These are phyloP conservation scores for Philaethria dido DNA, from an alignment of 2,888 invertebrate genomes.

Conservation along the genomic window DNA sequence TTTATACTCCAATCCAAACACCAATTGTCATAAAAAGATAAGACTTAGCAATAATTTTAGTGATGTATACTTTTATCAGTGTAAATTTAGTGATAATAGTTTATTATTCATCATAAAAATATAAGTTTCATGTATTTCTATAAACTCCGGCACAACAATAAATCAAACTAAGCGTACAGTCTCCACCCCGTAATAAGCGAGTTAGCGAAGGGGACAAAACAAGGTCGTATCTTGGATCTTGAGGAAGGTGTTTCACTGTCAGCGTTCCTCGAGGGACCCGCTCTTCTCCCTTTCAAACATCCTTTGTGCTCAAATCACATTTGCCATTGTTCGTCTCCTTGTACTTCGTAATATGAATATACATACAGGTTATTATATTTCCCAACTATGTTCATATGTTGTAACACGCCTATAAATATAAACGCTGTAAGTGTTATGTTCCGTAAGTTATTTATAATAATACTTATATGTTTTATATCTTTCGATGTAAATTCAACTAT, in stretches of 20 bases:
- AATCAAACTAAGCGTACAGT: constrained; percentile 35
- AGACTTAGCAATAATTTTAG: not conserved
- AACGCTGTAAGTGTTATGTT: not conserved
- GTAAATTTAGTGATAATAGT: not conserved
- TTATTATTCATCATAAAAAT: not conserved
- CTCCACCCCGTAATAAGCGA: constrained; percentile 50
- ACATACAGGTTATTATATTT: constrained; percentile 26
- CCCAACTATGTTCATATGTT: not conserved
- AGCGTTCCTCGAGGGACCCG: constrained; percentile 42
- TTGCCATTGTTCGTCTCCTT: constrained; percentile 64
- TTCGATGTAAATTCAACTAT: too few species aligned
- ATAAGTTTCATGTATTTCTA: constrained; percentile 5
- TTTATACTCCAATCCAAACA: not conserved
- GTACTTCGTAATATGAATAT: constrained; percentile 41
- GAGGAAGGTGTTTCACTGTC: constrained; percentile 43
- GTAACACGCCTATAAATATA: not conserved
- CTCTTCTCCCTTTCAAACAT: constrained; percentile 47
- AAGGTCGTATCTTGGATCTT: constrained; percentile 62
- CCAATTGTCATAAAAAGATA: not conserved
- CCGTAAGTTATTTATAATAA: too few species aligned
- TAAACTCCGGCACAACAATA: constrained; percentile 20
- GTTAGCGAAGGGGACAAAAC: constrained; percentile 53
- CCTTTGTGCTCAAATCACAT: constrained; percentile 66
- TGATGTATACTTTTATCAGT: not conserved
- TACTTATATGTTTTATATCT: too few species aligned